Evolutionary conservation across 2,888 invertebrate genomes (phyloP).

Genomic region (Aphelenchoides bicaudatus): DNA sequence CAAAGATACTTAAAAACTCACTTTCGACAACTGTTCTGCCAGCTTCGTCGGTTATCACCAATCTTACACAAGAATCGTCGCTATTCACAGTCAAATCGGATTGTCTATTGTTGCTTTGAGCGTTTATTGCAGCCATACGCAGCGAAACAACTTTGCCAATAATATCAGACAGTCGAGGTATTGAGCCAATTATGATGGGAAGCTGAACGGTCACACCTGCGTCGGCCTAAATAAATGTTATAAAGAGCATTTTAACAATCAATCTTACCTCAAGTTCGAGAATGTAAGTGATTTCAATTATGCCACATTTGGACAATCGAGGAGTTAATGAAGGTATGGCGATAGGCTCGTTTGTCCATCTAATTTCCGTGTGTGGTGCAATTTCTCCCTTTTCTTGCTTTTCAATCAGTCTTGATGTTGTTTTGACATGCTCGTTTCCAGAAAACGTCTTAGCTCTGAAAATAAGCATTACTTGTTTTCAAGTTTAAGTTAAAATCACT

Average conservation of each 20-base stretch:
- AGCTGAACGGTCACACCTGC: conserved; percentile 35
- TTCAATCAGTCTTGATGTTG: conserved; percentile 37
- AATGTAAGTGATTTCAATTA: conserved; percentile 53
- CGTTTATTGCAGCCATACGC: not conserved
- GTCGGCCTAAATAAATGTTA: conserved; percentile 15
- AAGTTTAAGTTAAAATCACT: conserved; percentile 14
- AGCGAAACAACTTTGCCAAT: too few species aligned
- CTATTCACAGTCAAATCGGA: not conserved
- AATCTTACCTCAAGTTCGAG: conserved; percentile 51
- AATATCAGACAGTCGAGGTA: conserved; percentile 53
- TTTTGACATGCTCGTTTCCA: conserved; percentile 55
- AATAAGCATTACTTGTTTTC: conserved; percentile 13
- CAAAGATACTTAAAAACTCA: not conserved
- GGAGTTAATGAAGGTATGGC: conserved; percentile 55
- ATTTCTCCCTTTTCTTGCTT: conserved; percentile 38
- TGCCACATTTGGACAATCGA: conserved; percentile 52
- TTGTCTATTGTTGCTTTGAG: not conserved
- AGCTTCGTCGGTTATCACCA: conserved; percentile 45
- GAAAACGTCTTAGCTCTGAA: conserved; percentile 58
- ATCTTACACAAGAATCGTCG: conserved; percentile 3
- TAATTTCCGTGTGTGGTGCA: conserved; percentile 29
- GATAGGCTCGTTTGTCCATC: conserved; percentile 40
- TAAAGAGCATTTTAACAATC: not conserved
- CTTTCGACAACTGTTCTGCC: conserved; percentile 35
- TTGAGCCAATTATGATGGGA: conserved; percentile 57